Percentiles rank a stretch among this genome's conserved stretches.
These are phyloP conservation scores for Pandemis corylana DNA, from an alignment of 2,888 invertebrate genomes.

Conservation along the genomic window DNA sequence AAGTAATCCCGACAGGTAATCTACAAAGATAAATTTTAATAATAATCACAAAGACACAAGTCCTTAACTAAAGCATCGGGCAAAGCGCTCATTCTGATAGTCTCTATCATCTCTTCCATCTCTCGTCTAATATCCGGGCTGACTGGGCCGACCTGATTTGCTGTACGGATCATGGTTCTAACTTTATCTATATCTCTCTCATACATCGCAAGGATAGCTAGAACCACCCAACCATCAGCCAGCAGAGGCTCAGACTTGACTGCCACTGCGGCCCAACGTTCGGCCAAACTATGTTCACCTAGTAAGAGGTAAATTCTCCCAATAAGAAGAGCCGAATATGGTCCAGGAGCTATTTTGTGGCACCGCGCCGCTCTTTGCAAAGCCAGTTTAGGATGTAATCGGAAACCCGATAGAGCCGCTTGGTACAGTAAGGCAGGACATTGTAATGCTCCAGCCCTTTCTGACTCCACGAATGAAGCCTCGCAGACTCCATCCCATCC, in stretches of 20 bases:
- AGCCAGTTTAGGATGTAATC: conserved; percentile 57
- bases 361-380: conserved; percentile 74
- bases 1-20: not conserved
- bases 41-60: conserved; percentile 68
- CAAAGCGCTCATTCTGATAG: conserved; percentile 58
- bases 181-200: conserved; percentile 65
- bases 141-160: conserved; percentile 68
- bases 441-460: conserved; percentile 62
- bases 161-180: conserved; percentile 69
- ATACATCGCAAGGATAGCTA: conserved; percentile 69
- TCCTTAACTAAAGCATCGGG: conserved; percentile 67
- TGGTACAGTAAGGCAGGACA: conserved; percentile 63
- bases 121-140: conserved; percentile 66
- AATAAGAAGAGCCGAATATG: conserved; percentile 68
- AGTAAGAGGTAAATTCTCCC: conserved; percentile 64
- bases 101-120: conserved; percentile 58
- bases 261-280: conserved; percentile 73
- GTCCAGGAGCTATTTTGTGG: conserved; percentile 68
- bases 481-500: conserved; percentile 72
- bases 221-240: conserved; percentile 75
- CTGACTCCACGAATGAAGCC: conserved; percentile 61
- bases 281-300: conserved; percentile 62
- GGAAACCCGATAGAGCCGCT: conserved; percentile 64
- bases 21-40: conserved; percentile 42
- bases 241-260: conserved; percentile 71